phyloP scores from a whole-genome alignment of 2,888 invertebrate species.

The Megastigmus dorsalis region DNA sequence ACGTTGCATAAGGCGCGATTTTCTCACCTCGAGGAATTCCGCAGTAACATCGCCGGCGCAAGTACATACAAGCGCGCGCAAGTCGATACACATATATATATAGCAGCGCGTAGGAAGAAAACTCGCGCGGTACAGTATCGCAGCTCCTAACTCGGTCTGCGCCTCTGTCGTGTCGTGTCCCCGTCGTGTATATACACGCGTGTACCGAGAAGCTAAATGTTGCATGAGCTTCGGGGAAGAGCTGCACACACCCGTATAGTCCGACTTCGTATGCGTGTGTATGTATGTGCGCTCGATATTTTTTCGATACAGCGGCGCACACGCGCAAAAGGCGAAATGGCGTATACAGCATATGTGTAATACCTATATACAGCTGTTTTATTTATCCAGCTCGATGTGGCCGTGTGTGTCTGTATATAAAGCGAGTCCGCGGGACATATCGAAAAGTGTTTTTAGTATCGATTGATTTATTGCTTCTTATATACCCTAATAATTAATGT shows the following conservation, averaged over 20 bases:
- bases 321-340: background rate
- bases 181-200: too few species aligned
- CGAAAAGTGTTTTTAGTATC: too few species aligned
- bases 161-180: too few species aligned
- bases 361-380: too few species aligned
- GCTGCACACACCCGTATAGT: background rate
- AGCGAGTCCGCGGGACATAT: too few species aligned
- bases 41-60: background rate
- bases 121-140: slow-evolving; percentile 1
- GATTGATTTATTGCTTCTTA: too few species aligned
- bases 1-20: too few species aligned
- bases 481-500: too few species aligned
- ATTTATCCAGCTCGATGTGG: too few species aligned
- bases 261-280: too few species aligned
- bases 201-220: slow-evolving; percentile 49
- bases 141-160: slow-evolving; percentile 39
- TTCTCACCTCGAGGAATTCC: slow-evolving; percentile 39
- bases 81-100: too few species aligned
- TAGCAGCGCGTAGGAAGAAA: slow-evolving; percentile 4
- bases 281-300: background rate
- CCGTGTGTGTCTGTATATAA: too few species aligned
- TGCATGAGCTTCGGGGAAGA: slow-evolving; percentile 47
- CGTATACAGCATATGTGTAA: background rate
- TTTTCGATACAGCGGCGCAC: background rate
- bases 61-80: background rate